phyloP scores from a whole-genome alignment of 2,113 vertebrate genomes.

The Willisornis vidua region DNA sequence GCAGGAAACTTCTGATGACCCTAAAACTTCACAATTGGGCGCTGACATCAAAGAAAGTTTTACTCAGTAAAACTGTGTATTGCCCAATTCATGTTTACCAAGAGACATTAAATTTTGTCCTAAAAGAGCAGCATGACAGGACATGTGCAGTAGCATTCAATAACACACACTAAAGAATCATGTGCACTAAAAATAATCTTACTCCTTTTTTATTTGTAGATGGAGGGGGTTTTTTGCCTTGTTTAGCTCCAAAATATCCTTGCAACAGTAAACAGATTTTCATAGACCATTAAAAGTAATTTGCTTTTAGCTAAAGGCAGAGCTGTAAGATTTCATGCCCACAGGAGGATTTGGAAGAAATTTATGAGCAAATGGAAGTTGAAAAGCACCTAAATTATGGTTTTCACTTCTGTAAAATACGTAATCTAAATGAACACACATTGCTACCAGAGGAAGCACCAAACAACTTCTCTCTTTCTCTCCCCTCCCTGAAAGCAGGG shows the following conservation, averaged over 20 bases:
- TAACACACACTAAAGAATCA: not conserved
- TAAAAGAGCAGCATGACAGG: not conserved
- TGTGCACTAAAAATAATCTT: constrained; percentile 7
- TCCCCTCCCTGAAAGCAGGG: not conserved
- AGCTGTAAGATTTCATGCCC: constrained; percentile 7
- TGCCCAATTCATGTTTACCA: not conserved
- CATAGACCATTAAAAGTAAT: constrained; percentile 28
- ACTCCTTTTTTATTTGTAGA: not conserved
- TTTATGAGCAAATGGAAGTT: constrained; percentile 55
- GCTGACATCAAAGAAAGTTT: not conserved
- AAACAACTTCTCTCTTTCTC: constrained; percentile 39
- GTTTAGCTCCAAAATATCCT: constrained; percentile 4
- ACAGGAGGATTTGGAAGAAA: constrained; percentile 36
- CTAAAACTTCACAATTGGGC: not conserved
- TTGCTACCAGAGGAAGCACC: constrained; percentile 47
- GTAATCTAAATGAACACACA: constrained; percentile 61
- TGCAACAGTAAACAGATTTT: constrained; percentile 27
- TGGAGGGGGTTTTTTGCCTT: not conserved
- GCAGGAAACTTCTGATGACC: not conserved
- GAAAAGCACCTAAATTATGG: constrained; percentile 57
- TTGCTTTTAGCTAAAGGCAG: constrained; percentile 17
- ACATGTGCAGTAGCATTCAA: not conserved
- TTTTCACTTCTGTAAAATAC: constrained; percentile 66
- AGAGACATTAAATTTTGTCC: not conserved
- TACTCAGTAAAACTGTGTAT: not conserved